These are phyloP conservation scores for Teleogryllus occipitalis DNA, from an alignment of 1,140 invertebrate species.

Conservation along the genomic window DNA sequence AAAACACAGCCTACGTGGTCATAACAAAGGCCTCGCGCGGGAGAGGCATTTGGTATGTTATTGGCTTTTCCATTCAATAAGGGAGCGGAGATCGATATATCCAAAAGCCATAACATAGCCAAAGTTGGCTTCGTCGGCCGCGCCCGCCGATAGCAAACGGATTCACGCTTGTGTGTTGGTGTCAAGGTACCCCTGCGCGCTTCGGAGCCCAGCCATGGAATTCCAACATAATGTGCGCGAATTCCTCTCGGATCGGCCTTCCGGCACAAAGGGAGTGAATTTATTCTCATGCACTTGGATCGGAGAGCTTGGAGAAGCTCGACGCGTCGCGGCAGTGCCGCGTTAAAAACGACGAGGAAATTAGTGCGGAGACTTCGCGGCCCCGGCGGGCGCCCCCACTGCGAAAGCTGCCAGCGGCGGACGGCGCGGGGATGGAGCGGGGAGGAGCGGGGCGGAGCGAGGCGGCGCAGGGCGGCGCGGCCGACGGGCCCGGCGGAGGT, in stretches of 20 bases:
- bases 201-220: background rate
- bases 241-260: background rate
- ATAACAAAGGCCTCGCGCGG: background rate
- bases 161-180: background rate
- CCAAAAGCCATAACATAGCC: background rate
- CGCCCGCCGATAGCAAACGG: background rate
- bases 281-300: background rate
- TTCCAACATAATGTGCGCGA: background rate
- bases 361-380: background rate
- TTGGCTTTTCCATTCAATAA: slow-evolving; percentile 5
- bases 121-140: background rate
- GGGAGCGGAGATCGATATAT: background rate
- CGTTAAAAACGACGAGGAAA: background rate
- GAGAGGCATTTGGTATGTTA: slow-evolving; percentile 4
- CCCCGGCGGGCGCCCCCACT: background rate
- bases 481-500: too few relatives aligned
- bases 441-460: too few relatives aligned
- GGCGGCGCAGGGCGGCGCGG: too few relatives aligned
- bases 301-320: background rate
- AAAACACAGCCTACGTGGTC: background rate
- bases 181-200: background rate
- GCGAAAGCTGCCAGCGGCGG: background rate
- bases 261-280: background rate
- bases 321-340: too few relatives aligned
- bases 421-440: too few relatives aligned